phyloP scores from a whole-genome alignment of 2,888 invertebrate genomes.

The Kryphioiulus occultus region DNA sequence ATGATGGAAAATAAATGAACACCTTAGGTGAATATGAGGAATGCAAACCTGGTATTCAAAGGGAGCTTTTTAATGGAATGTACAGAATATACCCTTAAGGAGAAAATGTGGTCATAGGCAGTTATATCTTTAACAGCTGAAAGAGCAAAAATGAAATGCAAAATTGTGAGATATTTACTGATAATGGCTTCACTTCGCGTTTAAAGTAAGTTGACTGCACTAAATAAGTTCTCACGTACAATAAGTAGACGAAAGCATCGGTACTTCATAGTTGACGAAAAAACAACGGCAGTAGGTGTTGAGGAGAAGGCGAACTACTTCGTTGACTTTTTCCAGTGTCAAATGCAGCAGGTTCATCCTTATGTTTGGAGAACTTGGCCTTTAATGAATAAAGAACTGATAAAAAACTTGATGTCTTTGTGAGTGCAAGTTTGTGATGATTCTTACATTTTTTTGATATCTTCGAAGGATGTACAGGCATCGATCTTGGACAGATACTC shows the following conservation, averaged over 20 bases:
- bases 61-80: constrained; percentile 47
- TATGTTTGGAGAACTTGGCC: constrained; percentile 48
- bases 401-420: neutral
- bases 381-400: constrained; percentile 37
- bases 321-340: constrained; percentile 68
- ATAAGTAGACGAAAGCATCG: constrained; percentile 60
- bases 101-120: constrained; percentile 60
- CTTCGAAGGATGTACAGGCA: neutral
- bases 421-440: neutral
- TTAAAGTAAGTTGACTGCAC: no score
- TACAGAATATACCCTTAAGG: constrained; percentile 60
- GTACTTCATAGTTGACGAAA: constrained; percentile 75
- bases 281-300: constrained; percentile 86
- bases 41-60: neutral
- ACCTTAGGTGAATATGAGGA: neutral
- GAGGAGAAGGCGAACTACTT: constrained; percentile 81
- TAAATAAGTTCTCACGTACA: neutral
- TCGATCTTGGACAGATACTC: neutral
- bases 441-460: neutral
- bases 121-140: constrained; percentile 59
- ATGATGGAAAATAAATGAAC: constrained; percentile 70
- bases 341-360: constrained; percentile 47
- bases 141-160: neutral
- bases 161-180: no score
- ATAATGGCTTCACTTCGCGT: no score